Evolutionary conservation across 2,113 vertebrate species (phyloP).

Genomic region (Urocynchramus pylzowi): DNA sequence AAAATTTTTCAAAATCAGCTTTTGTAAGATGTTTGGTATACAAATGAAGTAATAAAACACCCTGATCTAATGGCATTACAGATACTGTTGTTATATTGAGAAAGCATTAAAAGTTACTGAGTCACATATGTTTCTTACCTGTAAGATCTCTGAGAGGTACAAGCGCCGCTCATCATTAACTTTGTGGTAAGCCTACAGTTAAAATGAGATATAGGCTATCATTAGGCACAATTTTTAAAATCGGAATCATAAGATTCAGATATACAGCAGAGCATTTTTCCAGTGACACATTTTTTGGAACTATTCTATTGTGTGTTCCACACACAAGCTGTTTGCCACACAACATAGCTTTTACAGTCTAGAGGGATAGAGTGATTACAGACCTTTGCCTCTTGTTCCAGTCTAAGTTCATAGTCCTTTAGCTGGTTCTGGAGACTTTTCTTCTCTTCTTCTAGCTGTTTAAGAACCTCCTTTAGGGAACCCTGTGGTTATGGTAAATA

Average conservation of each 20-base stretch:
- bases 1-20: neutral
- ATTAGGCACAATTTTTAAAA: neutral
- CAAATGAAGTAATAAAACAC: neutral
- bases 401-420: constrained; percentile 76
- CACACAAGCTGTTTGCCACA: neutral
- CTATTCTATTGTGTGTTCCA: neutral
- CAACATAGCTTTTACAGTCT: neutral
- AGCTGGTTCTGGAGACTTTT: constrained; percentile 78
- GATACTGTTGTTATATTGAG: neutral
- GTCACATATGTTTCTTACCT: constrained; percentile 65
- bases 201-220: neutral
- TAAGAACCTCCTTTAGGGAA: constrained; percentile 77
- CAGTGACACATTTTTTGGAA: neutral
- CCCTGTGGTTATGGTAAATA: constrained; percentile 67
- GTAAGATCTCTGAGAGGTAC: constrained; percentile 81
- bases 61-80: neutral
- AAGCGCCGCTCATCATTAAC: constrained; percentile 75
- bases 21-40: neutral
- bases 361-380: neutral
- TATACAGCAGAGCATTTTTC: neutral
- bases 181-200: constrained; percentile 80
- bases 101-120: neutral
- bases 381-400: constrained; percentile 87
- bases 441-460: constrained; percentile 79
- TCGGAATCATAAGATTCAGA: neutral